phyloP scores from a whole-genome alignment of 2,797 vertebrate genomes.

The Aulostomus chinensis region DNA sequence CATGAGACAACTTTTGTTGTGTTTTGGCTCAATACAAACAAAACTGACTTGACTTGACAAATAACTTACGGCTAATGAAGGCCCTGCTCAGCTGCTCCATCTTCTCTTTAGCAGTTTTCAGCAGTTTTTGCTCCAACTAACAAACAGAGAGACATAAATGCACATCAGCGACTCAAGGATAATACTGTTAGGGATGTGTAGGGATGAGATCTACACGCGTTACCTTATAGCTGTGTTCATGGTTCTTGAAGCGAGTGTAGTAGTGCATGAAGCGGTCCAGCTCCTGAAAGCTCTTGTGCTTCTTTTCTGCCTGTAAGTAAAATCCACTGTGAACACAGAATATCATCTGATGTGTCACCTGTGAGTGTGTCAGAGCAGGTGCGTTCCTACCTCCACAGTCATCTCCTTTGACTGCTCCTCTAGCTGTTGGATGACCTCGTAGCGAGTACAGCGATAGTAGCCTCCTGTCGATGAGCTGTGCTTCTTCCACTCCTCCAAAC shows the following conservation, averaged over 20 bases:
- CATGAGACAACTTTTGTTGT: too few relatives aligned
- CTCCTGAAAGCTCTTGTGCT: conserved; percentile 98
- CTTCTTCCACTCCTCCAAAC: conserved; percentile 99
- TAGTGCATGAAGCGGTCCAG: conserved; percentile 99
- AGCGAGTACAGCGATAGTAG: conserved; percentile 98
- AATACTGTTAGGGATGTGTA: not conserved
- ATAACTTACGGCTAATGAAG: conserved; percentile 91
- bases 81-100: conserved; percentile 98
- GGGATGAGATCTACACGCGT: too few relatives aligned
- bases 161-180: not conserved
- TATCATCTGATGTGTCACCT: not conserved
- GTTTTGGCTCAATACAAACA: too few relatives aligned
- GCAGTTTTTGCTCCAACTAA: conserved; percentile 95
- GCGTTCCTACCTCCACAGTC: conserved; percentile 89
- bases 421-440: conserved; percentile 97
- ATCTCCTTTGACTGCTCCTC: conserved; percentile 99
- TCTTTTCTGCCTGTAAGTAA: conserved; percentile 92
- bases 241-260: conserved; percentile 98
- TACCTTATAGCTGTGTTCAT: conserved; percentile 98
- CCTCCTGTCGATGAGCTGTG: conserved; percentile 99
- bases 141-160: conserved; percentile 18
- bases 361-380: not conserved
- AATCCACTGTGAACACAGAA: conserved; percentile 9
- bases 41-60: not conserved
- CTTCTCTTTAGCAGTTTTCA: conserved; percentile 99